phyloP scores from a whole-genome alignment of 1,140 invertebrate genomes.

The Drosophila bipectinata region DNA sequence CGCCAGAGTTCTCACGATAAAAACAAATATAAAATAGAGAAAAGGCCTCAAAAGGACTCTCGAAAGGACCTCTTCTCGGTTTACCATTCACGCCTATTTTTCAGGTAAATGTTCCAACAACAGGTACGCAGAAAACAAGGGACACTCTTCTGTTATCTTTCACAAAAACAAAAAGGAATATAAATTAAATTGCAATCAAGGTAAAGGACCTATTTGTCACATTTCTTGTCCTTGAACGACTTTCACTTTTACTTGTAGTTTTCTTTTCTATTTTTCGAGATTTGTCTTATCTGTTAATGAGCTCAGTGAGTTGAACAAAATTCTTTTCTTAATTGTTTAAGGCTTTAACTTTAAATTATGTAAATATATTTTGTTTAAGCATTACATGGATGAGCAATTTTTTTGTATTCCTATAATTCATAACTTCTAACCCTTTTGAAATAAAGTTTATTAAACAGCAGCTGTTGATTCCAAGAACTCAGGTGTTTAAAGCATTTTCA shows the following conservation, averaged over 20 bases:
- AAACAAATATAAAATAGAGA: slow-evolving; percentile 3
- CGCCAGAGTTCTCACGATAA: slow-evolving; percentile 29
- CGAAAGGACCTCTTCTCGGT: slow-evolving; percentile 26
- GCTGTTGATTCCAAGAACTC: slow-evolving; percentile 48
- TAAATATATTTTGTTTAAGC: slow-evolving; percentile 23
- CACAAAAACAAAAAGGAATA: slow-evolving; percentile 1
- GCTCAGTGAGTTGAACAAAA: slow-evolving; percentile 26
- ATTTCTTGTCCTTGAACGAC: slow-evolving; percentile 12
- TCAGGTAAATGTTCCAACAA: slow-evolving; percentile 16
- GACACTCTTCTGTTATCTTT: slow-evolving; percentile 15
- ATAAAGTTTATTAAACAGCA: slow-evolving; percentile 16
- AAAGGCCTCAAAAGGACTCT: slow-evolving; percentile 8
- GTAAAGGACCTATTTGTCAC: neutral
- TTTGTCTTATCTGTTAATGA: slow-evolving; percentile 40
- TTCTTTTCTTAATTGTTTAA: slow-evolving; percentile 1
- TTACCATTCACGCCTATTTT: slow-evolving; percentile 32
- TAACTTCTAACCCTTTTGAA: neutral
- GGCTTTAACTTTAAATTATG: slow-evolving; percentile 35
- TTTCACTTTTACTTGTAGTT: slow-evolving; percentile 52
- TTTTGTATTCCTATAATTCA: neutral
- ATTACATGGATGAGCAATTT: slow-evolving; percentile 51
- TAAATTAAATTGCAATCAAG: slow-evolving; percentile 25
- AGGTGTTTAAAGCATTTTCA: slow-evolving; percentile 41
- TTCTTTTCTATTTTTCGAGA: neutral
- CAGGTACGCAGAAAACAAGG: neutral